Conservation (phyloP, 2,797 vertebrate genomes). For the Setipinna tenuifilis region DNA sequence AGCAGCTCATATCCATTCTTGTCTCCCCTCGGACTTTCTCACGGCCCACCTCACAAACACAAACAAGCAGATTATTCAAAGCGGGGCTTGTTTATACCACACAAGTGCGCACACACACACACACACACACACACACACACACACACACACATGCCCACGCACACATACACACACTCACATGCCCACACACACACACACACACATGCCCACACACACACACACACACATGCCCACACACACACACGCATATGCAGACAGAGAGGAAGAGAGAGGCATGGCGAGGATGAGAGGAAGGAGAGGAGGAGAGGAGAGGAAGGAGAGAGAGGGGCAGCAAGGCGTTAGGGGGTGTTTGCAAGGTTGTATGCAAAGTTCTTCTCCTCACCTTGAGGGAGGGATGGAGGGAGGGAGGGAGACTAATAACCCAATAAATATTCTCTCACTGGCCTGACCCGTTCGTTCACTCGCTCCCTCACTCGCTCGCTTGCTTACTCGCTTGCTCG, state of each 20-base stretch:
- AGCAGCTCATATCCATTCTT: slow-evolving; percentile 8
- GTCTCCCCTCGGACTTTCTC: background rate
- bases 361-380: slow-evolving; percentile 61
- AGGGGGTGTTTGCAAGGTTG: slow-evolving; percentile 58
- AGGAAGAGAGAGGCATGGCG: slow-evolving; percentile 32
- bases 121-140: slow-evolving; percentile 3
- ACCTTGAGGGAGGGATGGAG: slow-evolving; percentile 52
- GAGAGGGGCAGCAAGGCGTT: slow-evolving; percentile 46
- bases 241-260: background rate
- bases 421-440: slow-evolving; percentile 58
- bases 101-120: background rate
- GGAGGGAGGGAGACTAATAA: slow-evolving; percentile 52
- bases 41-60: slow-evolving; percentile 59
- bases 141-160: background rate
- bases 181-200: background rate
- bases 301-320: slow-evolving; percentile 29
- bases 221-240: background rate
- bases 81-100: slow-evolving; percentile 46
- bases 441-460: slow-evolving; percentile 25
- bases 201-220: background rate
- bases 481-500: too few relatives aligned
- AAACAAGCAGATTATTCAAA: slow-evolving; percentile 68
- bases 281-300: too few relatives aligned
- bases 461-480: background rate
- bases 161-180: background rate